A percentile compares a stretch with the other conserved stretches of the same genome.
These are phyloP conservation scores for Ceratosolen solmsi DNA, from an alignment of 1,140 invertebrate genomes.

Conservation along the genomic window DNA sequence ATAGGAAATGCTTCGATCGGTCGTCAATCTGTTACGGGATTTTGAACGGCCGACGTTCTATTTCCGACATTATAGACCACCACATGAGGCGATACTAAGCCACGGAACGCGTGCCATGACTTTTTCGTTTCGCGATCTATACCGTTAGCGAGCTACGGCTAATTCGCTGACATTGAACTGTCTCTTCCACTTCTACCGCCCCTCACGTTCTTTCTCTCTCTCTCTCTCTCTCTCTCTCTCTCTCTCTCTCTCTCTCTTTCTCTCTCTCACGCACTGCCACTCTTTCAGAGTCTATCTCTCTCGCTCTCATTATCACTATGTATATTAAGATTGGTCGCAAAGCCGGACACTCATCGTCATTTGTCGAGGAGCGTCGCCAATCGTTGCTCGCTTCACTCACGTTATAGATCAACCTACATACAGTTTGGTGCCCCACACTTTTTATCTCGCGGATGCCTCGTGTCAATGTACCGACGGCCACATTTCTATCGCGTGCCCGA, in stretches of 20 bases:
- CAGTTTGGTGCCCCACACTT: not conserved
- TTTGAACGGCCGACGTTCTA: no score
- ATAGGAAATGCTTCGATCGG: slow-evolving; percentile 34
- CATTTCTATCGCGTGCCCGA: slow-evolving; percentile 10
- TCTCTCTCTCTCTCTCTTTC: not conserved
- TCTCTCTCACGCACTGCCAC: not conserved
- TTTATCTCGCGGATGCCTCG: not conserved
- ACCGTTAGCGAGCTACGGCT: slow-evolving; percentile 49
- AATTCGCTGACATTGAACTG: slow-evolving; percentile 27
- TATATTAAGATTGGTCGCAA: slow-evolving; percentile 51
- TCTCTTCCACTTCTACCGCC: not conserved
- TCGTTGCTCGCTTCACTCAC: slow-evolving; percentile 52
- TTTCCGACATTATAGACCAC: not conserved
- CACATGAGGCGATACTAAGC: not conserved
- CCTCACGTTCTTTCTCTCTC: not conserved
- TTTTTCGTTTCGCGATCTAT: slow-evolving; percentile 33
- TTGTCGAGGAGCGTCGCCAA: slow-evolving; percentile 61
- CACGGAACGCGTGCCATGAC: not conserved
- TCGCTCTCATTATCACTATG: not conserved
- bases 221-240: not conserved
- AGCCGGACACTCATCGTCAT: slow-evolving; percentile 61
- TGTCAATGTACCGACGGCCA: slow-evolving; percentile 19
- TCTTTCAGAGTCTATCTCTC: not conserved
- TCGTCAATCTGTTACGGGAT: slow-evolving; percentile 26
- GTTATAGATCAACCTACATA: not conserved